phyloP scores from a whole-genome alignment of 2,888 invertebrate genomes.

The Oxytorus armatus region DNA sequence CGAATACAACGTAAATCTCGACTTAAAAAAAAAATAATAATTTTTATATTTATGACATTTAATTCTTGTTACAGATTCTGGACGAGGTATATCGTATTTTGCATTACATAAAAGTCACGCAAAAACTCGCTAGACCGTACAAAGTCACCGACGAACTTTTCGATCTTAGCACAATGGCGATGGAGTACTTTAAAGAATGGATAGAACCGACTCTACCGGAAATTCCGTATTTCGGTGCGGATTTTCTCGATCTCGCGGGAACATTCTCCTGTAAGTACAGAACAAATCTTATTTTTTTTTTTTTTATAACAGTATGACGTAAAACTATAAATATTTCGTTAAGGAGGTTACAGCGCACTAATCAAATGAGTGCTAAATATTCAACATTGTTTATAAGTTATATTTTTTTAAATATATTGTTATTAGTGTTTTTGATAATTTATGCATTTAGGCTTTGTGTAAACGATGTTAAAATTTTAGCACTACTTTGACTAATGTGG shows the following conservation, averaged over 20 bases:
- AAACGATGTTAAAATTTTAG: too few species aligned
- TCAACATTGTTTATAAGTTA: too few species aligned
- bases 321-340: constrained; percentile 1
- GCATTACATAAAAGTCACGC: constrained; percentile 92
- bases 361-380: too few species aligned
- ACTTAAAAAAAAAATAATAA: background rate
- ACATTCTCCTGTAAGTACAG: constrained; percentile 88
- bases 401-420: too few species aligned
- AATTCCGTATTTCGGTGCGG: constrained; percentile 94
- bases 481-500: too few species aligned
- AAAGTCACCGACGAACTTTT: constrained; percentile 97
- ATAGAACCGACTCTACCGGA: constrained; percentile 96
- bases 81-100: constrained; percentile 96
- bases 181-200: constrained; percentile 98
- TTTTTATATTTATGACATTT: constrained; percentile 17
- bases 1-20: background rate
- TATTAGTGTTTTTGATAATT: too few species aligned
- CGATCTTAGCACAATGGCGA: constrained; percentile 98
- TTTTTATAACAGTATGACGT: background rate
- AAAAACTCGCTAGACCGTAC: constrained; percentile 93
- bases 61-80: constrained; percentile 88
- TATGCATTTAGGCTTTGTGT: too few species aligned
- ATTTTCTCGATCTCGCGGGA: constrained; percentile 92
- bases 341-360: too few species aligned
- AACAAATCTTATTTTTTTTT: background rate